These are phyloP conservation scores for Odontomyia ornata DNA, from an alignment of 2,888 invertebrate genomes.

Conservation along the genomic window DNA sequence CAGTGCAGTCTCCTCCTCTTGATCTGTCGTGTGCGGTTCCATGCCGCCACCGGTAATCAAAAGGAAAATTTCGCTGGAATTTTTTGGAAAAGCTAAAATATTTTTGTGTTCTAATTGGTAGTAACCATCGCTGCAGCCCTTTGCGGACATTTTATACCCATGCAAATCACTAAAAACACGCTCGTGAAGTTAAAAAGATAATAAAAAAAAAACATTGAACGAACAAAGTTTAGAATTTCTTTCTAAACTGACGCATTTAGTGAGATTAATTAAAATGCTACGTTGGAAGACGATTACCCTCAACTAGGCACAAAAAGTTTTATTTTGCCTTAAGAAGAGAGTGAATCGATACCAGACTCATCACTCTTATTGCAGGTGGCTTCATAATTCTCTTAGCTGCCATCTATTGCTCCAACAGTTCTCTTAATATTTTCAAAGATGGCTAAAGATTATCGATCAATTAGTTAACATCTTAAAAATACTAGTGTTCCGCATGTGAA, in stretches of 20 bases:
- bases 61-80: too few relatives aligned
- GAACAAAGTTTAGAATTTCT: constrained; percentile 60
- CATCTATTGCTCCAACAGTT: constrained; percentile 71
- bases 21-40: too few relatives aligned
- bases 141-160: too few relatives aligned
- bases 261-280: constrained; percentile 65
- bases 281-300: constrained; percentile 54
- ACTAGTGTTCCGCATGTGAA: neutral
- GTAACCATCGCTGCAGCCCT: too few relatives aligned
- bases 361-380: constrained; percentile 60
- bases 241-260: constrained; percentile 65
- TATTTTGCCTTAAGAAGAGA: too few relatives aligned
- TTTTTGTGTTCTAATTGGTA: too few relatives aligned
- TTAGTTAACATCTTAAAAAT: constrained; percentile 36
- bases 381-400: constrained; percentile 66
- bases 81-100: too few relatives aligned
- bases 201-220: constrained; percentile 56
- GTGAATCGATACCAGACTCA: constrained; percentile 1
- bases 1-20: too few relatives aligned
- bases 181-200: too few relatives aligned
- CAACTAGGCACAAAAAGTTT: constrained; percentile 12
- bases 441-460: constrained; percentile 57
- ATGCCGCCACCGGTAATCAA: too few relatives aligned
- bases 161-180: too few relatives aligned
- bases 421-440: constrained; percentile 68